Conservation (phyloP, 2,113 vertebrate species). For the Polypterus bichir region DNA sequence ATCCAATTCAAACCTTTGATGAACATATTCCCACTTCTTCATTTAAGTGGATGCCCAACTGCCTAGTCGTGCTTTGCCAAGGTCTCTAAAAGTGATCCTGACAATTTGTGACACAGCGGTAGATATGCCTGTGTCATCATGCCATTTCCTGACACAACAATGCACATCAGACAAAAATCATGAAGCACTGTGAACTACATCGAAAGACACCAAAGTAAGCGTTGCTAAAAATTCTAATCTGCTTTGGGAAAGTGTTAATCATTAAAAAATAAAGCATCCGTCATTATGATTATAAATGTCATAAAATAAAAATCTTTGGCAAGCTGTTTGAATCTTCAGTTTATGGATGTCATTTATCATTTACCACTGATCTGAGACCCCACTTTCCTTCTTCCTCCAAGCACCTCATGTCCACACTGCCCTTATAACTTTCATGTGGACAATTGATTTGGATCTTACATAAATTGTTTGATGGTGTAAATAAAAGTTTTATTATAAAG, state of each 20-base stretch:
- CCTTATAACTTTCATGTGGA: too few species aligned
- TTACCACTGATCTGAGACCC: too few species aligned
- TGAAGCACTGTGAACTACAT: conserved; percentile 24
- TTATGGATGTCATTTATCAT: too few species aligned
- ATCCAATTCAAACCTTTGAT: conserved; percentile 80
- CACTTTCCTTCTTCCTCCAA: too few species aligned
- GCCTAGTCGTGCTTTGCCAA: conserved; percentile 70
- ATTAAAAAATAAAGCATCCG: conserved; percentile 16
- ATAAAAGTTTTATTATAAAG: too few species aligned
- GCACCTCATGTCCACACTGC: too few species aligned
- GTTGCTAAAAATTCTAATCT: conserved; percentile 26
- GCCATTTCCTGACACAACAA: conserved; percentile 63
- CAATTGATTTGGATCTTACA: too few species aligned
- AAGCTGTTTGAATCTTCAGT: too few species aligned
- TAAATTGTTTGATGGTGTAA: too few species aligned
- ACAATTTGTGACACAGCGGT: conserved; percentile 86
- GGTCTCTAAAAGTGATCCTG: conserved; percentile 80
- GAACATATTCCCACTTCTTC: conserved; percentile 72
- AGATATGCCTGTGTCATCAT: conserved; percentile 70
- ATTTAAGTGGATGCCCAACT: conserved; percentile 65
- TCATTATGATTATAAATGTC: conserved; percentile 17
- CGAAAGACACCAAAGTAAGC: conserved; percentile 20
- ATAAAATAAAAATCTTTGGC: conserved; percentile 18
- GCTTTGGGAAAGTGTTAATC: conserved; percentile 15
- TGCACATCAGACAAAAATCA: conserved; percentile 60